Percentiles rank a stretch among this genome's conserved stretches.
These are phyloP conservation scores for Ancistrus triradiatus DNA, from an alignment of 2,113 vertebrate genomes.

Conservation along the genomic window DNA sequence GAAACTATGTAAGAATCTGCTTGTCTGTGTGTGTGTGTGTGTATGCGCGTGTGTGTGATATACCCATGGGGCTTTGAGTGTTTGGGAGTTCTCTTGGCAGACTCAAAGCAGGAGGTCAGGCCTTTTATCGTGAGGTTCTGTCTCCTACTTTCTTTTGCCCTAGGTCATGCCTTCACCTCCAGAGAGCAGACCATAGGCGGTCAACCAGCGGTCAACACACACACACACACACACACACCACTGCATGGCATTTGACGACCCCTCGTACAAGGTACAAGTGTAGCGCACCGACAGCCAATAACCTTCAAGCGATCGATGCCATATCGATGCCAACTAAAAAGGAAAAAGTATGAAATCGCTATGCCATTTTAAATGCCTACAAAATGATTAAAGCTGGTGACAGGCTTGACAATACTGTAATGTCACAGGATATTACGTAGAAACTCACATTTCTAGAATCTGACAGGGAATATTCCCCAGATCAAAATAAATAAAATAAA, in stretches of 20 bases:
- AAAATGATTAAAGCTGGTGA: too few relatives aligned
- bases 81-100: constrained; percentile 53
- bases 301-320: too few relatives aligned
- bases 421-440: too few relatives aligned
- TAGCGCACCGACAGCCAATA: too few relatives aligned
- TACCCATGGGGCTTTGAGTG: constrained; percentile 52
- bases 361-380: background rate
- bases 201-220: constrained; percentile 81
- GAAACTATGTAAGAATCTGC: constrained; percentile 18
- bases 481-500: background rate
- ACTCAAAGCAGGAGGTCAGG: constrained; percentile 59
- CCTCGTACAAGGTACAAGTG: too few relatives aligned
- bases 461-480: too few relatives aligned
- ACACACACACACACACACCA: constrained; percentile 24
- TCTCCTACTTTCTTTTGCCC: constrained; percentile 78
- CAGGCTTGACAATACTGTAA: too few relatives aligned
- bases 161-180: constrained; percentile 86
- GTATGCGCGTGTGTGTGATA: constrained; percentile 28
- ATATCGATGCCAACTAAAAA: background rate
- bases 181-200: constrained; percentile 81
- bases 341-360: background rate
- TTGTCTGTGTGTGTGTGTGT: constrained; percentile 20
- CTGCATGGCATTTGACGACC: too few relatives aligned
- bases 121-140: constrained; percentile 84
- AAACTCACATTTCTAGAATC: too few relatives aligned